These are phyloP conservation scores for Lagopus muta DNA, from an alignment of 2,113 vertebrate genomes.

Conservation along the genomic window DNA sequence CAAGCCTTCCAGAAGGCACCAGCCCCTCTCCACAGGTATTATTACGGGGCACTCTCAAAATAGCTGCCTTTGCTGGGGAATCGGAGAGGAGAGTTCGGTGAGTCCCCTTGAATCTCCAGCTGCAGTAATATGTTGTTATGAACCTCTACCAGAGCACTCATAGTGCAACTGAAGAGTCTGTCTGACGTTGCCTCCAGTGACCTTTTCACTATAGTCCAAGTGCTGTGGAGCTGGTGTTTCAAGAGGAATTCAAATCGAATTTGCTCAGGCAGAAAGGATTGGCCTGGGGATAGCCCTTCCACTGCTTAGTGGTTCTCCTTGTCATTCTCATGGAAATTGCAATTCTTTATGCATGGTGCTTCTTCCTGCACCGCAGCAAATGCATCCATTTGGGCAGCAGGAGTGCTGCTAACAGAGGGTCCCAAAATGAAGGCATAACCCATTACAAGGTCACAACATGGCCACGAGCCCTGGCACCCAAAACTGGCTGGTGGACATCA, in stretches of 20 bases:
- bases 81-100: background rate
- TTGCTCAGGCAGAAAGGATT: slow-evolving; percentile 74
- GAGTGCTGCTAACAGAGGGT: accelerated
- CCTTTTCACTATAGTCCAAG: slow-evolving; percentile 77
- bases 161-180: slow-evolving; percentile 68
- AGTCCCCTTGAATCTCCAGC: slow-evolving; percentile 45
- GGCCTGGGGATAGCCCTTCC: slow-evolving; percentile 67
- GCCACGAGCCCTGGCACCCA: accelerated
- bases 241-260: slow-evolving; percentile 77
- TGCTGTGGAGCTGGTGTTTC: slow-evolving; percentile 65
- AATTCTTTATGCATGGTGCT: slow-evolving; percentile 56
- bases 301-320: slow-evolving; percentile 39
- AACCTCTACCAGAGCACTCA: slow-evolving; percentile 53
- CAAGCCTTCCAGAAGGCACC: background rate
- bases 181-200: slow-evolving; percentile 77
- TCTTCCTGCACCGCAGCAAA: background rate
- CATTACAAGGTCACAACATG: accelerated
- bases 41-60: background rate
- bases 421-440: background rate
- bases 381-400: background rate
- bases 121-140: slow-evolving; percentile 48
- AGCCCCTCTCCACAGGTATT: background rate
- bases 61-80: background rate
- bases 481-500: background rate
- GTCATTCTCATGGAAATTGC: slow-evolving; percentile 75